Evolutionary conservation across 2,888 invertebrate species (phyloP).

Genomic region (Magallana nippona): DNA sequence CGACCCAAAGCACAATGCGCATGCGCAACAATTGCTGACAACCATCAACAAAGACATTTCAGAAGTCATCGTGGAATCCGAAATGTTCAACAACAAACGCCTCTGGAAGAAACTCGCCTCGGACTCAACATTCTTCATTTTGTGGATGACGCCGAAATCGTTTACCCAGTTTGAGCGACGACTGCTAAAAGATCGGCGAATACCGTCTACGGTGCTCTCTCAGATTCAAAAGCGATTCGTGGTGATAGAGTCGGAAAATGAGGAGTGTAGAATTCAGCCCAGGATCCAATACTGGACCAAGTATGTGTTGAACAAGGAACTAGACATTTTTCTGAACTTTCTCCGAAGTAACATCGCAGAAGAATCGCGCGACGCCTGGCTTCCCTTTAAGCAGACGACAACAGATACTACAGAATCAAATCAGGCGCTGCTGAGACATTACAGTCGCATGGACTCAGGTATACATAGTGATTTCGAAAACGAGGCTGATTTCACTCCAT

Average conservation of each 20-base stretch:
- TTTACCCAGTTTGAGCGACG: slow-evolving; percentile 3
- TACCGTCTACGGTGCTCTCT: background rate
- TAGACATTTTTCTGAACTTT: background rate
- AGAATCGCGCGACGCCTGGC: background rate
- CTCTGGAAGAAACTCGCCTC: background rate
- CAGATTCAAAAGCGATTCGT: background rate
- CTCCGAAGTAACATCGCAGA: background rate
- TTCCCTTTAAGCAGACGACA: background rate
- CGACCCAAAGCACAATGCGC: background rate
- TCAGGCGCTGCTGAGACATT: background rate
- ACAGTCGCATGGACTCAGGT: slow-evolving; percentile 11
- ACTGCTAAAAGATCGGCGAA: background rate
- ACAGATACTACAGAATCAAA: background rate
- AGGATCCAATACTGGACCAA: background rate
- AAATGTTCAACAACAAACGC: background rate
- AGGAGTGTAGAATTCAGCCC: background rate
- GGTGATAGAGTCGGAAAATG: background rate
- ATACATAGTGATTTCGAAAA: slow-evolving; percentile 10
- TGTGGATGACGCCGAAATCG: background rate
- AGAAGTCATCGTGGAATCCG: background rate
- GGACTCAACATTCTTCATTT: background rate
- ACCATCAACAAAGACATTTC: background rate
- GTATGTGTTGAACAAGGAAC: background rate
- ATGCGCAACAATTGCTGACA: background rate
- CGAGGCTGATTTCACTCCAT: background rate